phyloP scores from a whole-genome alignment of 37 sponge, comb jelly and placozoan genomes.

The Diacarnus erythraeanus region DNA sequence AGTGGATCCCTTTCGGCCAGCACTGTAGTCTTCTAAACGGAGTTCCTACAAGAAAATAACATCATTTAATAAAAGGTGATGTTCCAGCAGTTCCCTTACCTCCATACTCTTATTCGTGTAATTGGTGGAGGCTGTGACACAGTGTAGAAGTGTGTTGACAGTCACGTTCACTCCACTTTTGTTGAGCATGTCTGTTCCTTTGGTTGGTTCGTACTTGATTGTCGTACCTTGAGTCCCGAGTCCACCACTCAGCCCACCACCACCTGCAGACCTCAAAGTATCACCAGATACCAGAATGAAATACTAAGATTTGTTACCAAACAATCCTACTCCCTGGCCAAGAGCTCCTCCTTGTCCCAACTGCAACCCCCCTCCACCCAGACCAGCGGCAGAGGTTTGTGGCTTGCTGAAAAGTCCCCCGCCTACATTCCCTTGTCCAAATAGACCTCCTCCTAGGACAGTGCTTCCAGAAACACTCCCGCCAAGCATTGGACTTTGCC shows the following conservation, averaged over 20 bases:
- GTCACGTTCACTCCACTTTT: slow-evolving; percentile 54
- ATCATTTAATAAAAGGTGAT: background rate
- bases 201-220: slow-evolving; percentile 51
- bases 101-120: slow-evolving; percentile 84
- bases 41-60: slow-evolving; percentile 60
- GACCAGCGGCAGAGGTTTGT: slow-evolving; percentile 4
- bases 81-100: slow-evolving; percentile 25
- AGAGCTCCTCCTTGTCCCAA: slow-evolving; percentile 6
- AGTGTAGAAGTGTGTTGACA: slow-evolving; percentile 63
- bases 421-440: slow-evolving; percentile 19
- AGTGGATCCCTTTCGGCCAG: slow-evolving; percentile 66
- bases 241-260: slow-evolving; percentile 30
- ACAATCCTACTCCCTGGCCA: background rate
- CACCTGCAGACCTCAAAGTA: too few species aligned
- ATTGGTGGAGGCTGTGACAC: slow-evolving; percentile 78
- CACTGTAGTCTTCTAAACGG: slow-evolving; percentile 79
- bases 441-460: slow-evolving; percentile 30
- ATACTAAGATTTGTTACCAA: background rate
- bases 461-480: background rate
- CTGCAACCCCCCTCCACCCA: background rate
- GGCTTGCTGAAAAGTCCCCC: slow-evolving; percentile 35
- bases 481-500: slow-evolving; percentile 25
- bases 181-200: slow-evolving; percentile 64
- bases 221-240: slow-evolving; percentile 11
- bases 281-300: too few species aligned